Base-by-base conservation (phyloP, 2,113 vertebrate species). In the Stegostoma tigrinum region DNA sequence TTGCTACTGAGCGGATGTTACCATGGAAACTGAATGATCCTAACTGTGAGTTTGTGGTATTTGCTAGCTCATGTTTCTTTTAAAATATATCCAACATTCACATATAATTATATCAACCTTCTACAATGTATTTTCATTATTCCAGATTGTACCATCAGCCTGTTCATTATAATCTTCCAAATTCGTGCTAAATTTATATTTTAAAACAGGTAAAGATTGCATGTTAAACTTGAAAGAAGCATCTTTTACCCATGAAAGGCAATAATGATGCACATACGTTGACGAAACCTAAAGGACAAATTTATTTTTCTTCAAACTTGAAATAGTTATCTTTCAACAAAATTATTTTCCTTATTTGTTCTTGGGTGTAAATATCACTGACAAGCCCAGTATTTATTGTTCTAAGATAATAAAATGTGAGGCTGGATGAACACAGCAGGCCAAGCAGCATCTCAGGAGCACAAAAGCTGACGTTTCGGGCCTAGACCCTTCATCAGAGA, bases 1-100 rank as follows among this genome's bases (percentile, higher is more conserved):
- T 99, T 96, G 98, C 98, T 96, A 98, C 98, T 78, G 99, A 99
- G 98, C 98, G 98, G 97, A 98, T 98, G 86, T 97, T 99, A 97
- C 98, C 99, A 55, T 99, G 99, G 99, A 98, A 98, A 97, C 97
- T 99, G 96, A 98, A 97, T 89, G 98, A 99, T 97, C 98, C 99
- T 95, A 99, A 97, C 98, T 99, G 99, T 99, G 97, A 98, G 99
- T 96, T 96, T 95, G 97, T 75, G 38, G 52, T 14, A 52, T 45
- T 95, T 24, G 64, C 48, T 95, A 72, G 5, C 67, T 72, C 21
- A 52, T 72, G 6, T 48, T 12, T 12, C 61, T 90, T 87, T 90
- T 61, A 34, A 17, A 48, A 30, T 52, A 70, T 45, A 45, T 45
- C 10, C n/a, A 68, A 67, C 23, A 94, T 94, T 38, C 45, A 30